Conservation (phyloP, 1,140 invertebrate genomes). For the Sesamia nonagrioides region DNA sequence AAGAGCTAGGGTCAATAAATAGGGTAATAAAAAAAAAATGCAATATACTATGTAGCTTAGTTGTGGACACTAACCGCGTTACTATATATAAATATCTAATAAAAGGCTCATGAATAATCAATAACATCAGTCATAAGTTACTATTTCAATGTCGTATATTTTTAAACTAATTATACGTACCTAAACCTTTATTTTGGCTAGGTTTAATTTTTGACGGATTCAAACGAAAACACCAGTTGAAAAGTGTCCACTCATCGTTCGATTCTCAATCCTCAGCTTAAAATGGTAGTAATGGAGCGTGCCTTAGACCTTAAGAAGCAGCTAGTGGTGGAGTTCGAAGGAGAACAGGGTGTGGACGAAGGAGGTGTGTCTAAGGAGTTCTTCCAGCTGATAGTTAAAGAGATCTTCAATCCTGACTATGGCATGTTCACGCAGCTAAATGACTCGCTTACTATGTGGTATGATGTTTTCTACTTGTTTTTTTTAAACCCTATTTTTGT, state of each 20-base stretch:
- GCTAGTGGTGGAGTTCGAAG: constrained; percentile 98
- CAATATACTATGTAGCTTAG: no score
- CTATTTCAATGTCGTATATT: no score
- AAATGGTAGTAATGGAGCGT: constrained; percentile 97
- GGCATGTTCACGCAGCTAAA: constrained; percentile 94
- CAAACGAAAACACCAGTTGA: background rate
- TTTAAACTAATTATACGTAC: no score
- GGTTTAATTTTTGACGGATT: background rate
- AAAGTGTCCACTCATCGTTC: no score
- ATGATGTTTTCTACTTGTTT: constrained; percentile 51
- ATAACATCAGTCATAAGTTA: no score
- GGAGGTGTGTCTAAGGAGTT: constrained; percentile 99
- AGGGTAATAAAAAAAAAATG: no score
- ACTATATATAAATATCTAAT: no score
- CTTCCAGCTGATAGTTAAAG: constrained; percentile 97
- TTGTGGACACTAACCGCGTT: no score
- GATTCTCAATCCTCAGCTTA: constrained; percentile 88
- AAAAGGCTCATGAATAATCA: no score
- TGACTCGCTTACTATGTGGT: constrained; percentile 92
- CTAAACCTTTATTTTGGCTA: no score
- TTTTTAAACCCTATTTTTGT: background rate
- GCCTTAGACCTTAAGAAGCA: constrained; percentile 97
- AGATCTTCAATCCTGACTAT: constrained; percentile 98
- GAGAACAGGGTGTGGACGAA: constrained; percentile 98
- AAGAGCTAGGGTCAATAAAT: no score